Evolutionary conservation across 2,797 vertebrate genomes (phyloP), one percentile per base, ranked within the genome.

Genomic region (Leucoraja ocellata): DNA sequence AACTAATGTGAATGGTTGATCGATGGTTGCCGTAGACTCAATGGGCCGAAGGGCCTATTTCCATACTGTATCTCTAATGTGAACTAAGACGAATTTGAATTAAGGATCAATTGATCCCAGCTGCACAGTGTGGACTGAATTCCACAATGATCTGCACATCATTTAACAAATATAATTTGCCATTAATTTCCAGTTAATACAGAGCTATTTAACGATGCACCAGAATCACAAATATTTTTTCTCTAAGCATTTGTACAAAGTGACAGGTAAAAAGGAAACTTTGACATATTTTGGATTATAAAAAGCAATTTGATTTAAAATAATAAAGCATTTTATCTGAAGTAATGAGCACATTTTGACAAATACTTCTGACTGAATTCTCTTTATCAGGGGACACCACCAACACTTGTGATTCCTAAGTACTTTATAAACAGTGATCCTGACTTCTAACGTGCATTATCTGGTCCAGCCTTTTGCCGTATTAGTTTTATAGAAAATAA

Each of bases 331-430:
- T 46, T 11, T 54, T 61, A 86, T n/a, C 65, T 86, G 54, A 5
- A 63, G 58, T 28, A n/a, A 7, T 58, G 28, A 65, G 28, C n/a
- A 65, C 32, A 4, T 61, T 86, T 32, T 86, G 8, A 16, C 28
- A 28, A 86, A 86, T 32, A 83, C 61, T 90, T 76, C 4, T 61
- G 71, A 54, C 54, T 36, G 5, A 14, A 80, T 68, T 32, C 73
- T 46, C 58, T 84, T 93, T 93, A 93, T 93, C 93, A 91, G 61
- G 14, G 1, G 13, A 11, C 23, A 77, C 81, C 25, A 93, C 93
- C 83, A 93, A 92, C 92, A 84, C 36, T 14, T n/a, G 7, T 7
- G 36, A 76, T 68, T 88, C 76, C 36, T 32, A 68, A 39, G 14
- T 28, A 73, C 76, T 81, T 79, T 63, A 23, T 58, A 93, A 61